Percentiles rank a stretch among this genome's conserved stretches.
Evolutionary conservation across 2,888 invertebrate genomes (phyloP).

Genomic region (Oscheius sp.): DNA sequence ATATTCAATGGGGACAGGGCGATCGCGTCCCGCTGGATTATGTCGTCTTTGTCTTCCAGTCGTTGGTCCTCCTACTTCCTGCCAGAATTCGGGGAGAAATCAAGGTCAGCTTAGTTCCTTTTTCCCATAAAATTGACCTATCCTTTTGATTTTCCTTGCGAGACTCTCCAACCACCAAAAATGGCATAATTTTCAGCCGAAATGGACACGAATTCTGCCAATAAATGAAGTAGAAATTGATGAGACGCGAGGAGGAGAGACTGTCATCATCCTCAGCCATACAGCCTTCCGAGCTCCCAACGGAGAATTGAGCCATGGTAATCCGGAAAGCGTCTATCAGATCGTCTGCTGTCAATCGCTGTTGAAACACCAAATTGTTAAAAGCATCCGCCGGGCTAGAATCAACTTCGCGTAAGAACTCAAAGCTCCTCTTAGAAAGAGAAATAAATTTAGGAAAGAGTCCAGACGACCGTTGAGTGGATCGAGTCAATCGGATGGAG

Average conservation of each 20-base stretch:
- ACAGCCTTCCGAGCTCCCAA: conserved; percentile 45
- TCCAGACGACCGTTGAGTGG: conserved; percentile 52
- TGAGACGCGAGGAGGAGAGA: conserved; percentile 34
- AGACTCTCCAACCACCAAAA: no score
- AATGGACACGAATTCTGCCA: conserved; percentile 49
- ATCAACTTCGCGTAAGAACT: conserved; percentile 40
- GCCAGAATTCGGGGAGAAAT: conserved; percentile 40
- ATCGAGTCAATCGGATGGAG: conserved; percentile 56
- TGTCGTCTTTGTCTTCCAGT: conserved; percentile 55
- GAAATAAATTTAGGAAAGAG: conserved; percentile 32
- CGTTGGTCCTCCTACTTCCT: conserved; percentile 50
- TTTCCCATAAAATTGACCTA: neutral
- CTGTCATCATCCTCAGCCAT: conserved; percentile 39
- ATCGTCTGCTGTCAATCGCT: conserved; percentile 51
- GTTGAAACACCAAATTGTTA: conserved; percentile 49
- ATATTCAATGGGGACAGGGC: conserved; percentile 50
- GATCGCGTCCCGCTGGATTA: conserved; percentile 43
- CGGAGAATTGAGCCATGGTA: conserved; percentile 53
- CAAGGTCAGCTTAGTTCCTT: conserved; percentile 41
- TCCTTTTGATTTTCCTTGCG: no score
- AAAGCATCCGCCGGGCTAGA: conserved; percentile 47
- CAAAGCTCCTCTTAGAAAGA: neutral
- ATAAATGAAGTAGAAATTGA: conserved; percentile 54
- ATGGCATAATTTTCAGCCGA: no score
- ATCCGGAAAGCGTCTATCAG: conserved; percentile 46